Conservation (phyloP, 1,140 invertebrate species). For the Periplaneta americana region DNA sequence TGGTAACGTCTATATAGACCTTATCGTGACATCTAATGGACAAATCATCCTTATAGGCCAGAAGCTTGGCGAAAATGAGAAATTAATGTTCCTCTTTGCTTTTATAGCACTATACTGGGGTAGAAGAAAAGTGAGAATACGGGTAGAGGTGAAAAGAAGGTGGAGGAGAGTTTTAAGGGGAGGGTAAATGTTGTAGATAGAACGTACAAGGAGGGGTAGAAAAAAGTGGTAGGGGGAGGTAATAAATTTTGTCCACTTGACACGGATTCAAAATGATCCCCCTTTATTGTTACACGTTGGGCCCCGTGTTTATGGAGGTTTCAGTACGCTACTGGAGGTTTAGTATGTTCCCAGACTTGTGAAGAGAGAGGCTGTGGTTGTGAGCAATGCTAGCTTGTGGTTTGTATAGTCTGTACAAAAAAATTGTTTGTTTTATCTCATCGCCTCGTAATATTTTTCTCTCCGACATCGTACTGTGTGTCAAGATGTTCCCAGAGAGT, state of each 20-base stretch:
- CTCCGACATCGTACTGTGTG: too few species aligned
- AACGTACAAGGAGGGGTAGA: background rate
- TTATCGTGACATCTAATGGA: background rate
- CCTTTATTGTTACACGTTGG: conserved; percentile 1
- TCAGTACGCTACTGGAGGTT: background rate
- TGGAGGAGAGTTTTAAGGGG: background rate
- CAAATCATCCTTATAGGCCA: background rate
- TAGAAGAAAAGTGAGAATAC: background rate
- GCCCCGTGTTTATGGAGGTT: background rate
- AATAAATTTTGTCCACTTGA: conserved; percentile 19
- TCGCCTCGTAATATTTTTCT: too few species aligned
- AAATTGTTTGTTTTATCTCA: too few species aligned
- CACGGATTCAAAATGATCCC: conserved; percentile 19
- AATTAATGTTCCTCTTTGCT: conserved; percentile 4
- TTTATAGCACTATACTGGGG: background rate
- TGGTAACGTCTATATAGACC: background rate
- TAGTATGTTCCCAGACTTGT: background rate
- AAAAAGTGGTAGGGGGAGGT: background rate
- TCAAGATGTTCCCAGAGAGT: too few species aligned
- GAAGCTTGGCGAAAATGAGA: conserved; percentile 2
- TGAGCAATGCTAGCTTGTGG: background rate
- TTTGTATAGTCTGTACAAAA: background rate
- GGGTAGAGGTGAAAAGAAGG: background rate
- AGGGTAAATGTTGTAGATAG: background rate
- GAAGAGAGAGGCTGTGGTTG: background rate